Evolutionary conservation across 2,888 invertebrate species (phyloP).

Genomic region (Clunio marinus): DNA sequence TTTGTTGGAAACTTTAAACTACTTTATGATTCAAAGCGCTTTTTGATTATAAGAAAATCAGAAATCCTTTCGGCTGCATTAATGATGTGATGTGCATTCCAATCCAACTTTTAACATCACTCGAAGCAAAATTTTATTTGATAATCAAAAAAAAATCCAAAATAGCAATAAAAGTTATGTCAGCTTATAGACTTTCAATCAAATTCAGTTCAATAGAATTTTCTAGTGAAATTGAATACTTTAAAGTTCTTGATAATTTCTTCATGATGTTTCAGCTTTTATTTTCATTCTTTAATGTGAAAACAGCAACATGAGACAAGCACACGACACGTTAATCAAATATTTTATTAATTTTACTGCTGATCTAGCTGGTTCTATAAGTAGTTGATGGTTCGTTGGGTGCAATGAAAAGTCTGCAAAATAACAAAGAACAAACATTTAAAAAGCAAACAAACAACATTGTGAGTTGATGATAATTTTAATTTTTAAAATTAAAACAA

Average conservation of each 20-base stretch:
- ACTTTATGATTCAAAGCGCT: neutral
- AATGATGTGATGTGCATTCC: neutral
- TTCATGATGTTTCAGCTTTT: neutral
- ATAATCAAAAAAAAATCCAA: neutral
- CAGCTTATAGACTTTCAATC: constrained; percentile 4
- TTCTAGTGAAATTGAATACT: neutral
- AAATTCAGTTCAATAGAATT: neutral
- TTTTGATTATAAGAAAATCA: too few relatives aligned
- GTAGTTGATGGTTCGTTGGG: too few relatives aligned
- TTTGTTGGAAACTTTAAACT: neutral
- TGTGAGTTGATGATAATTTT: too few relatives aligned
- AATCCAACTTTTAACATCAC: too few relatives aligned
- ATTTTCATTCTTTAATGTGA: constrained; percentile 6
- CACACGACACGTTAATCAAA: constrained; percentile 10
- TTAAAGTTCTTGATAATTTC: neutral
- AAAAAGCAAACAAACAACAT: too few relatives aligned
- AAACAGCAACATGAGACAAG: constrained; percentile 7
- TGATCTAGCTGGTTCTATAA: too few relatives aligned
- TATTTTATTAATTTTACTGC: too few relatives aligned
- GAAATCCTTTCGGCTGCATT: too few relatives aligned
- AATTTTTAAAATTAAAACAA: too few relatives aligned
- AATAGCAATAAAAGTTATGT: neutral
- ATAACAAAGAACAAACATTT: too few relatives aligned
- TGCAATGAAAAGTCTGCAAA: too few relatives aligned
- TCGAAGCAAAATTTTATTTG: neutral